phyloP scores from a whole-genome alignment of 2,888 invertebrate species.

The Caradrina kadenii region DNA sequence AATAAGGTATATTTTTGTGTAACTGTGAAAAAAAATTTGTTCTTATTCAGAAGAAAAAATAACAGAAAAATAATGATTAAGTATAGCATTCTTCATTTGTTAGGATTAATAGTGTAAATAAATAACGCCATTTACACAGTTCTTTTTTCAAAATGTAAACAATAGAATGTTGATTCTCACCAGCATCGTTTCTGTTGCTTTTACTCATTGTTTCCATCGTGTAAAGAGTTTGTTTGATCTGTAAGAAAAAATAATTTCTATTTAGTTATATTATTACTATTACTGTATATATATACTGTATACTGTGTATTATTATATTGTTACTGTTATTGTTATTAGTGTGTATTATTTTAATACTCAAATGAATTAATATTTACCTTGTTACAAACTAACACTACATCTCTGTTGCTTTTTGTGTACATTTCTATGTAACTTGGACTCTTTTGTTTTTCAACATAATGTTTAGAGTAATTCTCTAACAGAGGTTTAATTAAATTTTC shows the following conservation, averaged over 20 bases:
- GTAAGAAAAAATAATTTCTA: conserved; percentile 48
- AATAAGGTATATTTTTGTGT: no score
- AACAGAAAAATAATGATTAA: no score
- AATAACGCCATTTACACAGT: no score
- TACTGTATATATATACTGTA: no score
- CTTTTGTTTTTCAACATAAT: conserved; percentile 76
- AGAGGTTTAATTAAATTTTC: conserved; percentile 73
- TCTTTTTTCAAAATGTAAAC: neutral
- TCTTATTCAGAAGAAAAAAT: no score
- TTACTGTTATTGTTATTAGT: no score
- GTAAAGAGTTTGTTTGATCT: conserved; percentile 72
- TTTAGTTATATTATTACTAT: neutral
- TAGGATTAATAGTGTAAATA: no score
- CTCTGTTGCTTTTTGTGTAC: conserved; percentile 77
- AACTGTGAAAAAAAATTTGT: no score
- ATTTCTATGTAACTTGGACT: conserved; percentile 84
- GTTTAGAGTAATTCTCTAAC: conserved; percentile 76
- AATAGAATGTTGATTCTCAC: conserved; percentile 61
- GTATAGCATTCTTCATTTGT: no score
- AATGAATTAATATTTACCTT: conserved; percentile 71
- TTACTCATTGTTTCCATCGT: conserved; percentile 57
- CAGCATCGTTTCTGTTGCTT: conserved; percentile 69
- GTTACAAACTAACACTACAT: conserved; percentile 77
- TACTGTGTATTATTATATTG: no score
- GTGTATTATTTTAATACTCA: neutral